Base-by-base conservation (phyloP, 2,113 vertebrate genomes). In the Chloropsis cyanopogon region DNA sequence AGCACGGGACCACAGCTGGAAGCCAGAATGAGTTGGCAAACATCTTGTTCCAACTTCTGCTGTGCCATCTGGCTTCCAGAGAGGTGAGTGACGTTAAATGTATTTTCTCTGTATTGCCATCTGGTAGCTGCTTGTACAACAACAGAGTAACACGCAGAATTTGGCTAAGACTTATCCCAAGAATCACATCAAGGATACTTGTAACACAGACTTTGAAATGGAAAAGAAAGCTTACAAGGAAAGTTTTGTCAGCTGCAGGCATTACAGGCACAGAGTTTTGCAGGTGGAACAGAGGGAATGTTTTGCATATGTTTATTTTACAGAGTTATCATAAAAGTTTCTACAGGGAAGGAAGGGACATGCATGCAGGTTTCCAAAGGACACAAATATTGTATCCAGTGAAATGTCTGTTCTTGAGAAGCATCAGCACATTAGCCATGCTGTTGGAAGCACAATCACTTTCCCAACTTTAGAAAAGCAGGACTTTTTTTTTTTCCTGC, bases 61-160 rank as follows among this genome's bases (percentile, higher is more conserved):
- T 65, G 16, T 89, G 84, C 94, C 94, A 95, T 97, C 94, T 96
- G 96, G 73, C 89, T 94, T 85, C 61, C 81, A 80, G 93, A 9
- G 61, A 87, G 89, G 94, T 93, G 93, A 86, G 59, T 93, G 94
- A 93, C 60, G 3, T 85, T 77, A 90, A 88, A 52, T 93, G 82
- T 72, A n/a, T 96, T 96, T 92, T 93, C 64, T 88, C 82, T 16
- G 0, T 44, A 49, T 86, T 56, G 64, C 93, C 94, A 96, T 94
- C 91, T 96, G 95, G 90, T 92, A 94, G 71, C 90, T 92, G 90
- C 93, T 96, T 97, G 94, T 96, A 93, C 79, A 46, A 86, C 95
- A 97, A 86, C 87, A 11, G 65, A 87, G 56, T 12, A 81, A 93
- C 82, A 94, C 1, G 22, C 56, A 46, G 85, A 75, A 94, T 88